Evolutionary conservation across 2,113 vertebrate genomes (phyloP), one percentile per base, ranked within the genome.

Genomic region (Lepisosteus oculatus): DNA sequence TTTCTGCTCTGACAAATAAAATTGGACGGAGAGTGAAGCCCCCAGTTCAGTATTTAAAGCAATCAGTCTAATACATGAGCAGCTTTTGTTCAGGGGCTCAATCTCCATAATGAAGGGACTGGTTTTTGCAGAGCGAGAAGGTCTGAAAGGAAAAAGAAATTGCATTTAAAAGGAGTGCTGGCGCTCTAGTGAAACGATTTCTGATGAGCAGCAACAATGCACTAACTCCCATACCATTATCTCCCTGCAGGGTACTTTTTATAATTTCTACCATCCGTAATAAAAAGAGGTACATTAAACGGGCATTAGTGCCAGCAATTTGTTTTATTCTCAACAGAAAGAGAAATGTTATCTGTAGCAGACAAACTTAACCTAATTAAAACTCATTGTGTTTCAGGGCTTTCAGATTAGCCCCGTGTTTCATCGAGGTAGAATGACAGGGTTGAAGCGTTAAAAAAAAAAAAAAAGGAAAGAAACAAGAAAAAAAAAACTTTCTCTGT

Each of bases 281-380:
- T 84, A 88, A 86, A 90, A 89, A 87, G 86, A 88, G 80, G 80
- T 78, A 82, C 69, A 84, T 90, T 90, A 90, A 92, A 87, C 85
- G 89, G 83, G 85, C 87, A 92, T 90, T 90, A 93, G 86, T 89
- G 88, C 90, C 87, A 91, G 87, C 84, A 82, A 85, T 86, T 86
- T 85, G 85, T 74, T 84, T 72, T 86, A 85, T 84, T 87, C 86
- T 89, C 86, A 43, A 81, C 90, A 90, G 89, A 90, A 90, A 90
- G 88, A 89, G 85, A 90, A 91, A 88, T 90, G 90, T 90, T 91
- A 92, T 93, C 89, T 92, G 89, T 90, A 84, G 86, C 83, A 82
- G 87, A 90, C 90, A 93, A 93, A 93, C 89, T 92, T 92, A 90
- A 93, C 90, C 92, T 88, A 91, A 92, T 92, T 92, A 92, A 89